phyloP scores from a whole-genome alignment of 2,888 invertebrate species.

The Gymnoscelis rufifasciata region DNA sequence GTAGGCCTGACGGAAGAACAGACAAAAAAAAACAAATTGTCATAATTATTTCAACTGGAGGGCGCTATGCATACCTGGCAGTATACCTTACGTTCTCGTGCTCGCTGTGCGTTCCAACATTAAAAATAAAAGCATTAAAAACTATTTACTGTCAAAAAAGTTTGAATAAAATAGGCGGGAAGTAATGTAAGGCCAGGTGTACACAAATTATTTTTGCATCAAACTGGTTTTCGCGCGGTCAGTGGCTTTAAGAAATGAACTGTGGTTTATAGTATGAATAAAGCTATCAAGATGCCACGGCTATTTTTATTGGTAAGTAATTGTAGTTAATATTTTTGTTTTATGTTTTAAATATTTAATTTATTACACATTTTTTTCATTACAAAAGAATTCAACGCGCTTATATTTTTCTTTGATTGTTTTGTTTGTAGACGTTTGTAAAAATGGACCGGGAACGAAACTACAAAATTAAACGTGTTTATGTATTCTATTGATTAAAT shows the following conservation, averaged over 20 bases:
- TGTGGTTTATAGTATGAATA: constrained; percentile 34
- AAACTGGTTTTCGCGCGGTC: constrained; percentile 44
- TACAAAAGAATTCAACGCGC: constrained; percentile 1
- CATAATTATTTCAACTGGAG: constrained; percentile 71
- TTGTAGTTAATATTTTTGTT: too few species aligned
- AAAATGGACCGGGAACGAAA: too few species aligned
- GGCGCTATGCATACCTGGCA: constrained; percentile 52
- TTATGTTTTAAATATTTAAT: too few species aligned
- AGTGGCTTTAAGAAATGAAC: constrained; percentile 52
- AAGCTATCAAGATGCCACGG: constrained; percentile 32
- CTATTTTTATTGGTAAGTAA: constrained; percentile 36
- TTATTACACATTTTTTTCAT: too few species aligned
- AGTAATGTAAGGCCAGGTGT: constrained; percentile 15
- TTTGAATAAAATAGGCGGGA: constrained; percentile 6
- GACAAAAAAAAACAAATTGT: constrained; percentile 65
- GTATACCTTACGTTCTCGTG: constrained; percentile 51
- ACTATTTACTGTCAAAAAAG: not conserved
- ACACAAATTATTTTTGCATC: constrained; percentile 19
- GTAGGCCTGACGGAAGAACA: constrained; percentile 47
- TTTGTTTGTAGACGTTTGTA: too few species aligned
- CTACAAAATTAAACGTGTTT: too few species aligned
- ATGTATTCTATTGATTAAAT: too few species aligned
- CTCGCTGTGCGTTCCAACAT: constrained; percentile 35
- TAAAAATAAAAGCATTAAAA: constrained; percentile 24
- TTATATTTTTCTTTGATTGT: not conserved